Evolutionary conservation across 2,797 vertebrate genomes (phyloP).

Genomic region (Anguilla marmorata): DNA sequence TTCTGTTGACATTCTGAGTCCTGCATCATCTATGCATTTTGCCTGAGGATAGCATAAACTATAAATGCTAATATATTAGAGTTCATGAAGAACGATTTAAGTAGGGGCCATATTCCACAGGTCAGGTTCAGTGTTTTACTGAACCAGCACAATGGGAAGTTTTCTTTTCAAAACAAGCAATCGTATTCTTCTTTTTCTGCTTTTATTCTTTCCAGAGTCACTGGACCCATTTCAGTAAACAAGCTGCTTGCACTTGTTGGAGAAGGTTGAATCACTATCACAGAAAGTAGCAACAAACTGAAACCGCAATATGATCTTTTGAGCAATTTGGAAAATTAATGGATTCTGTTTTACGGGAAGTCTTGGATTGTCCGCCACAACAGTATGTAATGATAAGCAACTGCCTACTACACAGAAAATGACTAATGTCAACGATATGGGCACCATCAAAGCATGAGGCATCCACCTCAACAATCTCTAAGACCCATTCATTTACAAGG

Average conservation of each 20-base stretch:
- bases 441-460: neutral
- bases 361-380: neutral
- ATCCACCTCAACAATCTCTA: neutral
- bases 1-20: constrained; percentile 6
- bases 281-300: neutral
- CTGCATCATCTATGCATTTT: constrained; percentile 41
- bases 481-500: neutral
- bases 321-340: neutral
- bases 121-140: neutral
- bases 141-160: constrained; percentile 14
- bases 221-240: neutral
- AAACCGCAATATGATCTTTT: neutral
- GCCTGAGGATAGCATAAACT: constrained; percentile 42
- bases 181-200: neutral
- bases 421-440: neutral
- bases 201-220: neutral
- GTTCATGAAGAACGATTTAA: constrained; percentile 36
- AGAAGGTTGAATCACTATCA: neutral
- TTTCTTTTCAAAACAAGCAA: constrained; percentile 12
- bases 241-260: neutral
- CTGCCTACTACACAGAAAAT: neutral
- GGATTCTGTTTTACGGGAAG: neutral
- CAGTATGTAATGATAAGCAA: neutral
- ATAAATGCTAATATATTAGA: constrained; percentile 37
- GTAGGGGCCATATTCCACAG: constrained; percentile 35